phyloP scores from a whole-genome alignment of 1,140 invertebrate species.

The Calosoma granatense region DNA sequence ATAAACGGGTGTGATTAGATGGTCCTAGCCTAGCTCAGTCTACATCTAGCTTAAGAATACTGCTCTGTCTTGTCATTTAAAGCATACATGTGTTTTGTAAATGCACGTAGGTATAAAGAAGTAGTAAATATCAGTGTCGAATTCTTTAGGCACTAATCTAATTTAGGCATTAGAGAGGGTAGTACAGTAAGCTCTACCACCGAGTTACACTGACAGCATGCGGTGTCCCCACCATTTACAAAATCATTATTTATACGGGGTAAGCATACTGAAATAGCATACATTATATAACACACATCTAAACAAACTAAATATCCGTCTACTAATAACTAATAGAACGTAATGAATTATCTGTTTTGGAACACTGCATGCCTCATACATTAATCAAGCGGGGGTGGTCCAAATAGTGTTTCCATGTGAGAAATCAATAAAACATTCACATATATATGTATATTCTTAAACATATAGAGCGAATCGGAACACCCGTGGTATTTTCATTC shows the following conservation, averaged over 20 bases:
- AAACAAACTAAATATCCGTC: too few relatives aligned
- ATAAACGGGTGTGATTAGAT: slow-evolving; percentile 15
- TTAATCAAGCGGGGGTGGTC: background rate
- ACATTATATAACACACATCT: too few relatives aligned
- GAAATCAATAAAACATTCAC: too few relatives aligned
- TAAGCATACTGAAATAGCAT: too few relatives aligned
- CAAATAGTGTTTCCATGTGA: background rate
- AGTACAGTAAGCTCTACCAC: slow-evolving; percentile 15
- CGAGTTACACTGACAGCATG: slow-evolving; percentile 4
- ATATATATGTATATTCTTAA: too few relatives aligned
- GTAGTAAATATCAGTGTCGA: slow-evolving; percentile 21
- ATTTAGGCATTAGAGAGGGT: slow-evolving; percentile 17
- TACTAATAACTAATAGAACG: too few relatives aligned
- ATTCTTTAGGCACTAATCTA: slow-evolving; percentile 28
- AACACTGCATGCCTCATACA: background rate
- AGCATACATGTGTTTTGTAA: slow-evolving; percentile 10
- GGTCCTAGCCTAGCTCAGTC: slow-evolving; percentile 3
- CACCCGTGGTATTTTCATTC: too few relatives aligned
- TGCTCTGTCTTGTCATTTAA: slow-evolving; percentile 15
- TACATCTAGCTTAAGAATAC: slow-evolving; percentile 15
- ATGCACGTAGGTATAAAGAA: slow-evolving; percentile 18
- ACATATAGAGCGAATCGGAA: too few relatives aligned
- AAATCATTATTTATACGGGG: too few relatives aligned
- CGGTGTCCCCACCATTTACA: too few relatives aligned
- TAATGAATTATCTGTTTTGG: too few relatives aligned